Evolutionary conservation across 2,113 vertebrate genomes (phyloP), one percentile per base, ranked within the genome.

Genomic region (Condylura cristata): DNA sequence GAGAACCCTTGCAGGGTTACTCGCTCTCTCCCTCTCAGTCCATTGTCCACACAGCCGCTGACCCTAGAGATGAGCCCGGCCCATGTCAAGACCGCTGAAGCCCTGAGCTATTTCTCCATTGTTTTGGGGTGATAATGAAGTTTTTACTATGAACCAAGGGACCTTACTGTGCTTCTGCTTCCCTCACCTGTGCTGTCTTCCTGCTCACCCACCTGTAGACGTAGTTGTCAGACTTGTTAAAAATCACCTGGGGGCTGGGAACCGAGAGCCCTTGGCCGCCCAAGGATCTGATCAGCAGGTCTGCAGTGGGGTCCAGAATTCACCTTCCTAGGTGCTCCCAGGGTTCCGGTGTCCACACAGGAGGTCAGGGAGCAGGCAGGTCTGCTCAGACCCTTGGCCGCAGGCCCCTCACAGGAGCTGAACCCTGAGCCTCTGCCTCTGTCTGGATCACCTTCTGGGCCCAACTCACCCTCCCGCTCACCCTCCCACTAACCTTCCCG

Each of bases 111-210:
- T 32, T 22, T 83, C 24, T 63, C 20, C 39, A 41, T n/a, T 76
- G 30, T 53, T 66, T 34, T 71, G 26, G 24, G n/a, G 6, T 37
- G 22, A 61, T 80, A 60, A 8, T 0, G 1, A 71, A 71, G 10
- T 61, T 66, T 39, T 80, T 86, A 76, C 51, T 1, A 16, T 18
- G 3, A 44, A 26, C 44, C 13, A 13, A 9, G 80, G 56, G 39
- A 7, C 12, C 24, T 88, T 53, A 0, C 30, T 37, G 1, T 24
- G 68, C 7, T 6, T 3, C 11, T 26, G 13, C 6, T 6, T 3
- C 2, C 3, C 1, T 32, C 22, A 53, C 6, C 58, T 24, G 17
- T 58, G 48, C 3, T 30, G 8, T 1, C 5, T 8, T 34, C 5
- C 17, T 30, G 26, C 8, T 82, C 22, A 79, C 30, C 68, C 41